Percentiles rank a stretch among this genome's conserved stretches.
These are phyloP conservation scores for Trachymyrmex septentrionalis DNA, from an alignment of 1,140 invertebrate genomes.

Conservation along the genomic window DNA sequence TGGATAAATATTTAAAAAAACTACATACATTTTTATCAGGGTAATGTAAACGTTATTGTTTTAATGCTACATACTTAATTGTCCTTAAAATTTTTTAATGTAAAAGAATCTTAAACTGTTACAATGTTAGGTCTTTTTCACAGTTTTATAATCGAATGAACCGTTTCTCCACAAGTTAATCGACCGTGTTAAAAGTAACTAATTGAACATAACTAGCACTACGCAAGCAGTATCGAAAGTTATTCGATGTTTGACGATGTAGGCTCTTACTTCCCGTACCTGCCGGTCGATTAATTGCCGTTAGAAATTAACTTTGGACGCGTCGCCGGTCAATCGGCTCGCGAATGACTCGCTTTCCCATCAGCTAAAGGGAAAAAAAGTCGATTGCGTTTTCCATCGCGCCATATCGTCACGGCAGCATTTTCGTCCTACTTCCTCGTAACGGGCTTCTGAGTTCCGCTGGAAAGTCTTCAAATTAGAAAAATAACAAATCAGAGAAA, in stretches of 20 bases:
- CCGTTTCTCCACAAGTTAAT: neutral
- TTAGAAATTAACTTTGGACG: constrained; percentile 34
- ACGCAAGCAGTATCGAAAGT: constrained; percentile 11
- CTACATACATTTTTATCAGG: too few species aligned
- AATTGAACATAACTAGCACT: neutral
- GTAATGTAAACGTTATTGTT: neutral
- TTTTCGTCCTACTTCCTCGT: constrained; percentile 53
- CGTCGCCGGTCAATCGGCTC: neutral
- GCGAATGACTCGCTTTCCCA: constrained; percentile 30
- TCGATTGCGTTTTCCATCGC: constrained; percentile 41
- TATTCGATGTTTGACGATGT: constrained; percentile 8
- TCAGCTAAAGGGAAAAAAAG: constrained; percentile 27
- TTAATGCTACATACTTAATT: neutral
- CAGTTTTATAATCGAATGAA: neutral
- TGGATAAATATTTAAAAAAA: too few species aligned
- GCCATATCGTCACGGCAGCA: constrained; percentile 16
- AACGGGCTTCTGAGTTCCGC: neutral
- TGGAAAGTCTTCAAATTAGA: constrained; percentile 32
- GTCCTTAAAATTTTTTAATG: neutral
- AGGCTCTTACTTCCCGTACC: constrained; percentile 20
- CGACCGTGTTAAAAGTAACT: neutral
- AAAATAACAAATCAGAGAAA: neutral
- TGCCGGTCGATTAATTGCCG: neutral
- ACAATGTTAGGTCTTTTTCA: neutral
- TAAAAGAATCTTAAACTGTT: neutral